A percentile compares a stretch with the other conserved stretches of the same genome.
Evolutionary conservation across 2,888 invertebrate genomes (phyloP).

Genomic region (Cephus runcator): DNA sequence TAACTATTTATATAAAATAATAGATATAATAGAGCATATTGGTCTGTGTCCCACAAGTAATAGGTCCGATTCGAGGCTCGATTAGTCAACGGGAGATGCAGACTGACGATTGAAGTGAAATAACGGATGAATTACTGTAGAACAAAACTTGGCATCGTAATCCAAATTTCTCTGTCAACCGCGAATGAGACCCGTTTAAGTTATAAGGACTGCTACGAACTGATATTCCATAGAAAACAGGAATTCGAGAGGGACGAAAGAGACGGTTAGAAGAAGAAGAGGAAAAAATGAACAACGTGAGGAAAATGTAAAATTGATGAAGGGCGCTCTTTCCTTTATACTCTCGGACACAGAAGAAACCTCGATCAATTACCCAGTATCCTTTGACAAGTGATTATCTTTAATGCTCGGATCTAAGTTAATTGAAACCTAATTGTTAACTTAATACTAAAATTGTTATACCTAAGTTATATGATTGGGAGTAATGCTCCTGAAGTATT

Average conservation of each 20-base stretch:
- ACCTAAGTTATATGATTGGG: constrained; percentile 39
- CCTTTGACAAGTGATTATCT: constrained; percentile 32
- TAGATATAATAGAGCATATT: constrained; percentile 27
- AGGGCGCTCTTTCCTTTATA: constrained; percentile 10
- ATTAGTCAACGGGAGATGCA: constrained; percentile 25
- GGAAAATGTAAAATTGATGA: background rate
- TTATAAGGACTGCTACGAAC: background rate
- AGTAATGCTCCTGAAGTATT: constrained; percentile 42
- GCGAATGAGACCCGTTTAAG: background rate
- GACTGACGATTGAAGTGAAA: constrained; percentile 19
- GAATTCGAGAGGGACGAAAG: background rate
- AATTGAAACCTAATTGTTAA: constrained; percentile 31
- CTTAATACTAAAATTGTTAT: constrained; percentile 41
- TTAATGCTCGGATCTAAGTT: constrained; percentile 35
- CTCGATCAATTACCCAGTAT: constrained; percentile 20
- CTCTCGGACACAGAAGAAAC: constrained; percentile 15
- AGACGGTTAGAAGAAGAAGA: background rate
- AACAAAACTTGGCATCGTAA: background rate
- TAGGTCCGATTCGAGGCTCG: constrained; percentile 30
- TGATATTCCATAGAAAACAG: background rate
- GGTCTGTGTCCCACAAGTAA: constrained; percentile 33
- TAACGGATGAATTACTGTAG: background rate
- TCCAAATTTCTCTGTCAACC: background rate
- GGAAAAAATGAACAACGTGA: background rate
- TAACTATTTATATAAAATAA: constrained; percentile 47